Percentiles rank a stretch among this genome's conserved stretches.
phyloP scores from a whole-genome alignment of 1,140 invertebrate species.

The Onthophagus taurus region DNA sequence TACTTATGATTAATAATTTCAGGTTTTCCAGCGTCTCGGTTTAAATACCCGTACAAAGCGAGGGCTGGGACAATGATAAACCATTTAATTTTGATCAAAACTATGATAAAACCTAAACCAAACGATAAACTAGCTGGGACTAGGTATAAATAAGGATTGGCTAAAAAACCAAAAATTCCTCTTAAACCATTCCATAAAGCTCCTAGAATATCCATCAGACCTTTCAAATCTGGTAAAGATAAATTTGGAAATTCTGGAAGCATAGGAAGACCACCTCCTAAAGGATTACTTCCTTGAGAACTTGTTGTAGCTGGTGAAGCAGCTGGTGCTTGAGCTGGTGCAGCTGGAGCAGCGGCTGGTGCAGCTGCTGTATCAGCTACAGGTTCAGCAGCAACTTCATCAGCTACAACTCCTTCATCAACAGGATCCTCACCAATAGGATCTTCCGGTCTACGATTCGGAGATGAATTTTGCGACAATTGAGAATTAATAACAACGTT shows the following conservation, averaged over 20 bases:
- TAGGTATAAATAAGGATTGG: constrained; percentile 30
- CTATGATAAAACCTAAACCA: constrained; percentile 20
- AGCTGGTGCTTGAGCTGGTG: constrained; percentile 5
- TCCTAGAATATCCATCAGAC: constrained; percentile 26
- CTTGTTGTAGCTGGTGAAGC: constrained; percentile 1
- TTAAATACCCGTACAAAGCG: constrained; percentile 23
- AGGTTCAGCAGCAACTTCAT: constrained; percentile 12
- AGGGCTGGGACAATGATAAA: constrained; percentile 14
- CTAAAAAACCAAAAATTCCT: constrained; percentile 22
- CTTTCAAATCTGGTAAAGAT: constrained; percentile 24
- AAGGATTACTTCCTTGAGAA: constrained; percentile 25
- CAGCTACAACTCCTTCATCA: constrained; percentile 9
- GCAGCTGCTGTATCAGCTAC: constrained; percentile 9
- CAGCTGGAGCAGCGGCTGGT: constrained; percentile 9
- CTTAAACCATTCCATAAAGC: constrained; percentile 20
- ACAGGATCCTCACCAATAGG: constrained; percentile 4
- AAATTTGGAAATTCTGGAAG: constrained; percentile 23
- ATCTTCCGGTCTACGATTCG: constrained; percentile 15
- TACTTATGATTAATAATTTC: constrained; percentile 30
- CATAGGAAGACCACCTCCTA: constrained; percentile 12
- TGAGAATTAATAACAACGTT: constrained; percentile 35
- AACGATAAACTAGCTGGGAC: constrained; percentile 28
- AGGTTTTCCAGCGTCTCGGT: constrained; percentile 2
- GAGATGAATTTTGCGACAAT: constrained; percentile 26
- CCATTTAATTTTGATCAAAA: background rate